Evolutionary conservation across 2,797 vertebrate genomes (phyloP).

Genomic region (Enteromius viviparus): DNA sequence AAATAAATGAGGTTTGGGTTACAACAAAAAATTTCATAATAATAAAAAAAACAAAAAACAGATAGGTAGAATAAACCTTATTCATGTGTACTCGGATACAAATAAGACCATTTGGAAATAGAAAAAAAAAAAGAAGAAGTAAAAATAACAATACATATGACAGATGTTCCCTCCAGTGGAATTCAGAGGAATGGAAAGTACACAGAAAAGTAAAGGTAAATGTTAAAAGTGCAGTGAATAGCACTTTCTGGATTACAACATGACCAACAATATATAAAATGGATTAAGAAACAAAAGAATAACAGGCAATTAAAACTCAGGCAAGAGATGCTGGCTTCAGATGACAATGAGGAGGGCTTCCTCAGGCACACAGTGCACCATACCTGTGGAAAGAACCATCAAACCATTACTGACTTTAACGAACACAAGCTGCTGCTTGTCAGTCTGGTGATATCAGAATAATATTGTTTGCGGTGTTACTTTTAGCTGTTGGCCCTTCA

Average conservation of each 20-base stretch:
- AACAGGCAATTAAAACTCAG: slow-evolving; percentile 9
- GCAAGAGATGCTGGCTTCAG: slow-evolving; percentile 20
- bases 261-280: neutral
- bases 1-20: too few relatives aligned
- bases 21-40: too few relatives aligned
- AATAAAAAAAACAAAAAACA: neutral
- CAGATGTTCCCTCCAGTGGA: neutral
- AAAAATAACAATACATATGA: neutral
- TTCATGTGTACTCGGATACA: neutral
- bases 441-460: neutral
- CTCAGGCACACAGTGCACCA: slow-evolving; percentile 61
- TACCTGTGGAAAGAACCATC: slow-evolving; percentile 48
- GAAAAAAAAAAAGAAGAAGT: neutral
- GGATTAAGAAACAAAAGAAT: neutral
- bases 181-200: neutral
- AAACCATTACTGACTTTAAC: slow-evolving; percentile 7
- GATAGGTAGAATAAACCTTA: neutral
- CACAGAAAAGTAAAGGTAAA: neutral
- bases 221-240: neutral
- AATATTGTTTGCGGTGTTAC: neutral
- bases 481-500: neutral
- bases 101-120: neutral
- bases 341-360: slow-evolving; percentile 17
- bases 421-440: neutral
- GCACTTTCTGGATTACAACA: slow-evolving; percentile 6